These are phyloP conservation scores for Hylaeus volcanicus DNA, from an alignment of 1,140 invertebrate genomes.

Conservation along the genomic window DNA sequence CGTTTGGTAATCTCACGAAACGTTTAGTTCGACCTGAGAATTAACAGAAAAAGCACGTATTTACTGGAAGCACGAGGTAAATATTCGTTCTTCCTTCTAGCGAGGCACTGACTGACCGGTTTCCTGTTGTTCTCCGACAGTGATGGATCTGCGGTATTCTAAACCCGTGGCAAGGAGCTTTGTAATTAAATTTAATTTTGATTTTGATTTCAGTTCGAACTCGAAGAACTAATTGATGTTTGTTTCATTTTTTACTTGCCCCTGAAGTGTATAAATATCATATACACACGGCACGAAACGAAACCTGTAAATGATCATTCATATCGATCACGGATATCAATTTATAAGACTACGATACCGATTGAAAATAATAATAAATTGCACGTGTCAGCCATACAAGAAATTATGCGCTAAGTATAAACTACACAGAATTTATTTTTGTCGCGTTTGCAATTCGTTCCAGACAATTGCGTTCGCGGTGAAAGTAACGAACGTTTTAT, in stretches of 20 bases:
- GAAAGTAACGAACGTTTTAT: neutral
- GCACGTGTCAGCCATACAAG: neutral
- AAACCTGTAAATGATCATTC: too few species aligned
- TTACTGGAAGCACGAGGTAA: constrained; percentile 16
- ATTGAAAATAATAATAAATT: too few species aligned
- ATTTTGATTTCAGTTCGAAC: neutral
- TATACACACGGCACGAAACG: too few species aligned
- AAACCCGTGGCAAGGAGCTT: constrained; percentile 26
- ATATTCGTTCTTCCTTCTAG: constrained; percentile 37
- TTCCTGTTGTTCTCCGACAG: constrained; percentile 33
- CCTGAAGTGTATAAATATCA: too few species aligned
- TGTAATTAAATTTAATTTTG: neutral
- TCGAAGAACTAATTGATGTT: too few species aligned
- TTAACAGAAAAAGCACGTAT: neutral
- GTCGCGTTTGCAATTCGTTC: too few species aligned
- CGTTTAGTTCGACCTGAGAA: neutral
- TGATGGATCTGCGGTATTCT: constrained; percentile 44
- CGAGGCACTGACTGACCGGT: constrained; percentile 56
- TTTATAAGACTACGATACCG: neutral
- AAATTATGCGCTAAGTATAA: too few species aligned
- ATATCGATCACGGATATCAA: neutral
- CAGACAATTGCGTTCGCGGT: too few species aligned
- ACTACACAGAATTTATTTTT: too few species aligned
- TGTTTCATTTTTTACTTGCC: too few species aligned
- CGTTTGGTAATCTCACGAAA: neutral